Conservation (phyloP, 2,888 invertebrate species). For the Lepeophtheirus nordmannii region DNA sequence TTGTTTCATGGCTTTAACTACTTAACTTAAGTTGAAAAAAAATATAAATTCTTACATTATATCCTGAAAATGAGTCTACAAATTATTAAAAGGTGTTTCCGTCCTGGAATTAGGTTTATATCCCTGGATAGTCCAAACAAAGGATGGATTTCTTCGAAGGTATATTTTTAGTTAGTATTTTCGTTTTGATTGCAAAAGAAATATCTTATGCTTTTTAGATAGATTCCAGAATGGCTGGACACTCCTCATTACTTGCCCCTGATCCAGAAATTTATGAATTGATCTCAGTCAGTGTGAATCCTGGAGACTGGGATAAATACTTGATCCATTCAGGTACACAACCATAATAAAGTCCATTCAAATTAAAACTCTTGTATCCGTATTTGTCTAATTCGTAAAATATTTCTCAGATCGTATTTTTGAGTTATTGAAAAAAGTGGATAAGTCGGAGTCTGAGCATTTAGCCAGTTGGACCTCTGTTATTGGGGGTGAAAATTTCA, state of each 20-base stretch:
- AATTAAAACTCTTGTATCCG: not conserved
- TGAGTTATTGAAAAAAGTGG: not conserved
- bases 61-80: not conserved
- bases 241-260: constrained; percentile 4
- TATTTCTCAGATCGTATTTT: not conserved
- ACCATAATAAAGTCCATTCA: not conserved
- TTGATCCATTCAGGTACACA: constrained; percentile 4
- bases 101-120: not conserved
- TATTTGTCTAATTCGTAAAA: not conserved
- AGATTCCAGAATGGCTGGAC: constrained; percentile 14
- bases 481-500: constrained; percentile 7
- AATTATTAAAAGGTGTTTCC: not conserved
- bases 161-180: not conserved
- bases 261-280: constrained; percentile 12
- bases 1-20: too few species aligned
- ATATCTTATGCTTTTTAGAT: constrained; percentile 4
- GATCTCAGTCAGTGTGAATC: not conserved
- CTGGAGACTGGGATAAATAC: constrained; percentile 17
- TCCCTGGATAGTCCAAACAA: not conserved
- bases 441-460: not conserved
- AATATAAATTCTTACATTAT: too few species aligned
- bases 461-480: constrained; percentile 14
- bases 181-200: not conserved
- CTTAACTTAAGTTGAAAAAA: too few species aligned
- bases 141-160: not conserved